These are phyloP conservation scores for Cryptocheilus praepositus DNA, from an alignment of 2,888 invertebrate genomes.

Conservation along the genomic window DNA sequence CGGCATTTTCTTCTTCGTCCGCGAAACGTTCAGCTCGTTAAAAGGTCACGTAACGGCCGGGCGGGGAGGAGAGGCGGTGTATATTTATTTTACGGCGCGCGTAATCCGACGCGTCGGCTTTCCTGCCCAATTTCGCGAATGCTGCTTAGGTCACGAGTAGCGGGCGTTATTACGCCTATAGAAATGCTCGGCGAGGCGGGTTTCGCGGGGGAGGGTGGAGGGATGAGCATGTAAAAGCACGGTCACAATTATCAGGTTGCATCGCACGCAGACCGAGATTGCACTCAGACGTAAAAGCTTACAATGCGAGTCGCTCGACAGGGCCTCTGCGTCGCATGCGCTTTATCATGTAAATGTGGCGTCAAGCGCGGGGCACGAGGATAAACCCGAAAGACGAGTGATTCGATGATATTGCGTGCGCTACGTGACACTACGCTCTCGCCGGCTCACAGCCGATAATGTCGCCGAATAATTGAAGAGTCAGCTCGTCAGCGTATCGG, in stretches of 20 bases:
- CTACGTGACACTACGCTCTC: not conserved
- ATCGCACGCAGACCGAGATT: slow-evolving; percentile 22
- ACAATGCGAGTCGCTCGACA: slow-evolving; percentile 17
- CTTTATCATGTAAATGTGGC: slow-evolving; percentile 44
- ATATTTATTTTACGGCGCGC: too few species aligned
- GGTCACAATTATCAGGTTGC: slow-evolving; percentile 32
- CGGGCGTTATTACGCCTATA: not conserved
- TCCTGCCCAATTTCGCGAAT: slow-evolving; percentile 7
- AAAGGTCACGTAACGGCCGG: too few species aligned
- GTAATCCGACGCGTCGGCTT: slow-evolving; percentile 1
- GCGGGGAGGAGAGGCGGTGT: too few species aligned
- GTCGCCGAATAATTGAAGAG: too few species aligned
- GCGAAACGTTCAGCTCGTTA: too few species aligned
- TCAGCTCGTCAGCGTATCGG: too few species aligned
- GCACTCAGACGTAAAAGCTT: slow-evolving; percentile 30
- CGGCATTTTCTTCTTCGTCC: too few species aligned
- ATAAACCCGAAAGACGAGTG: slow-evolving; percentile 42
- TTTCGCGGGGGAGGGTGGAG: not conserved
- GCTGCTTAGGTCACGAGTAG: not conserved
- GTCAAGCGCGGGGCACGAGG: slow-evolving; percentile 15
- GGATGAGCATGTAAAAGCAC: slow-evolving; percentile 37
- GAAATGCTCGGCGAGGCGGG: not conserved
- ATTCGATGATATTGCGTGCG: slow-evolving; percentile 17
- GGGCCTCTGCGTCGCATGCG: slow-evolving; percentile 2
- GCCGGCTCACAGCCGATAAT: not conserved